Evolutionary conservation across 2,113 vertebrate genomes (phyloP).

Genomic region (Oreochromis niloticus): DNA sequence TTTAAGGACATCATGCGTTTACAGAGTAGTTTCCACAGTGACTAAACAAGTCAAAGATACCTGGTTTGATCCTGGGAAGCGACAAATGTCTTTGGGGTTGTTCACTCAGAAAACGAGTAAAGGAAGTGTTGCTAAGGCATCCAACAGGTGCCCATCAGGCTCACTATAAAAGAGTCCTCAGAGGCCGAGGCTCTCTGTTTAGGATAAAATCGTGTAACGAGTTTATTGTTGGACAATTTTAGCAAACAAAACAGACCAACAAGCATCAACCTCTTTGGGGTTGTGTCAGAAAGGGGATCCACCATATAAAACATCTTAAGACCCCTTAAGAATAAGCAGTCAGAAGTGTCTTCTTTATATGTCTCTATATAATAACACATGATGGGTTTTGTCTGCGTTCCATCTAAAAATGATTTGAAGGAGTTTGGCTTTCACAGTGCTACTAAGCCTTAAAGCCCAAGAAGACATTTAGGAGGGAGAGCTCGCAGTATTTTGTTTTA

Average conservation of each 20-base stretch:
- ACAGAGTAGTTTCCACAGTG: not conserved
- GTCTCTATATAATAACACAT: not conserved
- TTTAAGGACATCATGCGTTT: slow-evolving; percentile 14
- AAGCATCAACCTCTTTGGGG: not conserved
- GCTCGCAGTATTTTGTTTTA: not conserved
- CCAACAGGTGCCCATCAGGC: not conserved
- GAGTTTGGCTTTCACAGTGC: slow-evolving; percentile 7
- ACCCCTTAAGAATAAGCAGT: not conserved
- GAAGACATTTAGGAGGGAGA: not conserved
- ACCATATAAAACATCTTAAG: not conserved
- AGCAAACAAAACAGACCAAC: not conserved
- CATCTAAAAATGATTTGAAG: slow-evolving; percentile 6
- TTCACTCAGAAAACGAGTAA: not conserved
- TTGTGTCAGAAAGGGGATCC: not conserved
- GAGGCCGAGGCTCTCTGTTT: not conserved
- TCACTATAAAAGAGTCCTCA: not conserved
- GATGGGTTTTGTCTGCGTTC: not conserved
- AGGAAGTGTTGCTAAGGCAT: not conserved
- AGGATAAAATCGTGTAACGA: not conserved
- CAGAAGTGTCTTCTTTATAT: not conserved
- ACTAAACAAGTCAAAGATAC: not conserved
- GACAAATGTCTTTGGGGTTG: not conserved
- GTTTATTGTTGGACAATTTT: not conserved
- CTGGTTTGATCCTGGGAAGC: not conserved
- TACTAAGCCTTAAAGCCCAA: not conserved